Evolutionary conservation across 2,797 vertebrate genomes (phyloP).

Genomic region (Lithobates pipiens): DNA sequence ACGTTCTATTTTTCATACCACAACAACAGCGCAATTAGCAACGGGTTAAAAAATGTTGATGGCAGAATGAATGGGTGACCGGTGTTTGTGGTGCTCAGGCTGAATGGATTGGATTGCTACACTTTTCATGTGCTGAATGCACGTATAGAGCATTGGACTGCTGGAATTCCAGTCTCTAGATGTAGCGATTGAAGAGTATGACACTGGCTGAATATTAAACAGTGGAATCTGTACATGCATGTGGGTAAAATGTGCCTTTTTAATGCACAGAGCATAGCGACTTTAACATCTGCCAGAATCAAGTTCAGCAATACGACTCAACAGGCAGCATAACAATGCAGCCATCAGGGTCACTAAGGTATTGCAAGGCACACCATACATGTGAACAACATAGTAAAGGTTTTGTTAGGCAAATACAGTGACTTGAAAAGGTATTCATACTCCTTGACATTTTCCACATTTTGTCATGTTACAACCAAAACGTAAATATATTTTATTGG

Average conservation of each 20-base stretch:
- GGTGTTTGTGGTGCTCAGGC: slow-evolving; percentile 8
- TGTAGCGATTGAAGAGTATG: neutral
- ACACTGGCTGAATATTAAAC: slow-evolving; percentile 18
- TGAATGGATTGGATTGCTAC: slow-evolving; percentile 7
- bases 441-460: too few species aligned
- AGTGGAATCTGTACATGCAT: neutral
- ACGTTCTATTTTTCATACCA: slow-evolving; percentile 37
- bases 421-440: too few species aligned
- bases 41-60: slow-evolving; percentile 41
- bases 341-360: neutral
- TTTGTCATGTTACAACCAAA: too few species aligned
- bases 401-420: too few species aligned
- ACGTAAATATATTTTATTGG: too few species aligned
- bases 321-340: neutral
- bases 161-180: slow-evolving; percentile 6
- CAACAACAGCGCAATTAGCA: slow-evolving; percentile 41
- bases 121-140: neutral
- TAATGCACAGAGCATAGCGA: neutral
- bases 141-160: neutral
- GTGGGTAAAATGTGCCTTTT: neutral
- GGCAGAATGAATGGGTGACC: slow-evolving; percentile 13
- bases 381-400: too few species aligned
- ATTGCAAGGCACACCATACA: neutral
- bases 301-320: neutral
- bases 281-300: neutral